Evolutionary conservation across 2,113 vertebrate genomes (phyloP).

Genomic region (Furnarius figulus): DNA sequence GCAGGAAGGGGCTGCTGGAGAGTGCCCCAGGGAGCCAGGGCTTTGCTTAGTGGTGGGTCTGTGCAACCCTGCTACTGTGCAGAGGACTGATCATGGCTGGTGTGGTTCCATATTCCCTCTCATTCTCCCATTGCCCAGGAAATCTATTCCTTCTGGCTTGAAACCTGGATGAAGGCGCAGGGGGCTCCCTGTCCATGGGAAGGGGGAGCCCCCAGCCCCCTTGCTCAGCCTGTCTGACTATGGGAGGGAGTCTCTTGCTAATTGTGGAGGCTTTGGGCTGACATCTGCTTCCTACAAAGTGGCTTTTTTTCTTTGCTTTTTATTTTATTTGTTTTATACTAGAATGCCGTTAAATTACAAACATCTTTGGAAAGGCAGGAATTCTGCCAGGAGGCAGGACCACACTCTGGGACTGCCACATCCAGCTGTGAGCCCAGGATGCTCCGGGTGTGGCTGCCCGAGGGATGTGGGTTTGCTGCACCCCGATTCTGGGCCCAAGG

Average conservation of each 20-base stretch:
- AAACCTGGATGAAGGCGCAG: background rate
- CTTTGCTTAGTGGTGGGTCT: background rate
- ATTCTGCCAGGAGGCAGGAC: background rate
- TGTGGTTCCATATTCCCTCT: background rate
- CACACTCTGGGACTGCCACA: background rate
- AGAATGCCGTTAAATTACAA: slow-evolving; percentile 5
- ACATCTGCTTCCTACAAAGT: background rate
- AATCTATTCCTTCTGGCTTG: background rate
- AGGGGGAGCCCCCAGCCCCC: background rate
- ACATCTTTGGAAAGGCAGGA: background rate
- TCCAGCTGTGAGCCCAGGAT: background rate
- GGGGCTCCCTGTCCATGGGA: background rate
- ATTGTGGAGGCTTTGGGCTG: background rate
- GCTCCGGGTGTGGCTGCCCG: background rate
- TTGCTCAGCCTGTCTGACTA: background rate
- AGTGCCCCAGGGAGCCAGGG: background rate
- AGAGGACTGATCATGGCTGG: background rate
- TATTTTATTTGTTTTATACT: background rate
- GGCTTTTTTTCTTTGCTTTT: background rate
- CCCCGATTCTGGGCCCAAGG: background rate
- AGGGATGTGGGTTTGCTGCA: background rate
- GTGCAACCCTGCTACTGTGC: background rate
- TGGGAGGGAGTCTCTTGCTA: background rate
- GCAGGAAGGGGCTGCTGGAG: background rate
- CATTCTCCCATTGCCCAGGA: background rate